phyloP scores from a whole-genome alignment of 1,140 invertebrate genomes.

The Reticulitermes speratus region DNA sequence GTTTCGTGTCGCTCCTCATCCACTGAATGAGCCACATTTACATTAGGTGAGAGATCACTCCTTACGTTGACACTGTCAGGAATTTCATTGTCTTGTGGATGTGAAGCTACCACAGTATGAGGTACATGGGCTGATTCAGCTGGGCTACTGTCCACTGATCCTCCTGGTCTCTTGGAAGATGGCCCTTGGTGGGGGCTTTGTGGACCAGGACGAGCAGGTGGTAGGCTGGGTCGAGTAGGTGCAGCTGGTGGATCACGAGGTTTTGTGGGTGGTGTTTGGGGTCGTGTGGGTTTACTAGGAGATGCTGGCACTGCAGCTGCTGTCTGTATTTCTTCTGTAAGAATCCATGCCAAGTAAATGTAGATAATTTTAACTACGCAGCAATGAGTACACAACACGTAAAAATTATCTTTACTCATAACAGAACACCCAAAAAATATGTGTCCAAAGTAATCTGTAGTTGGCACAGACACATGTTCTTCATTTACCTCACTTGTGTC shows the following conservation, averaged over 20 bases:
- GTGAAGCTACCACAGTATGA: constrained; percentile 62
- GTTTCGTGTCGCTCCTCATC: constrained; percentile 62
- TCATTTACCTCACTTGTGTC: too few relatives aligned
- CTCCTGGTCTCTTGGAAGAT: not conserved
- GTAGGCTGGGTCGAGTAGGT: constrained; percentile 34
- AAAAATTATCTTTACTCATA: too few relatives aligned
- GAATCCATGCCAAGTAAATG: constrained; percentile 31
- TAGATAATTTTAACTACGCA: constrained; percentile 32
- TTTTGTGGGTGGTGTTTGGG: not conserved
- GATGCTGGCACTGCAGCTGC: constrained; percentile 33
- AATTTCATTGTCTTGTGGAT: constrained; percentile 61
- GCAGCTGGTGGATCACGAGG: constrained; percentile 35
- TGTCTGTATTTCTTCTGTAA: constrained; percentile 38
- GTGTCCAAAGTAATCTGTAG: too few relatives aligned
- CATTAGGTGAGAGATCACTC: constrained; percentile 52
- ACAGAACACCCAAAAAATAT: too few relatives aligned
- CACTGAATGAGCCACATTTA: constrained; percentile 61
- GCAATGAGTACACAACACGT: too few relatives aligned
- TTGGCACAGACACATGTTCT: too few relatives aligned
- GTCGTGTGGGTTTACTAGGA: not conserved
- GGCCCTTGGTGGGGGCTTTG: constrained; percentile 19
- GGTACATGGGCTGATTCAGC: constrained; percentile 46
- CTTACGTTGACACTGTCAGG: constrained; percentile 55
- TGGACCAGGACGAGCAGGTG: constrained; percentile 34
- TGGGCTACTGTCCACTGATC: not conserved